Percentiles rank a stretch among this genome's conserved stretches.
phyloP scores from a whole-genome alignment of 2,888 invertebrate genomes.

The Horisme vitalbata region DNA sequence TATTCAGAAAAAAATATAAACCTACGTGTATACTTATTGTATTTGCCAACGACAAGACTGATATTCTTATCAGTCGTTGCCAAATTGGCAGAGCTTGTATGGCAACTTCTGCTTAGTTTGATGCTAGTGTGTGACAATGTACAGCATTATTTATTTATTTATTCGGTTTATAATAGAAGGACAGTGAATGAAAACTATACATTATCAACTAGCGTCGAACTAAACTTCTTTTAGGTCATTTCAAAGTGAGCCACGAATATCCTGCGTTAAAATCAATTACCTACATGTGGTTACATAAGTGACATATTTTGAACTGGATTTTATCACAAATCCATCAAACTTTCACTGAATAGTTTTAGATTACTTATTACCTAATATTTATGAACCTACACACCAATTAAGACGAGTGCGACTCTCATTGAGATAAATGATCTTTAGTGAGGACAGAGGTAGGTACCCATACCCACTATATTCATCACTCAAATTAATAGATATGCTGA shows the following conservation, averaged over 20 bases:
- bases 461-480: too few species aligned
- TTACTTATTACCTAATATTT: conserved; percentile 12
- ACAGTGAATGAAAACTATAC: conserved; percentile 2
- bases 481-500: not conserved
- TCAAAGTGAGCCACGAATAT: not conserved
- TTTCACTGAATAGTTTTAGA: conserved; percentile 17
- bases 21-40: too few species aligned
- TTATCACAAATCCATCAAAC: conserved; percentile 17
- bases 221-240: not conserved
- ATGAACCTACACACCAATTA: conserved; percentile 8
- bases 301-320: conserved; percentile 10
- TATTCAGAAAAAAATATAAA: too few species aligned
- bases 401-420: conserved; percentile 4
- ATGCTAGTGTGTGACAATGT: too few species aligned
- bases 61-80: too few species aligned
- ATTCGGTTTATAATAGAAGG: too few species aligned
- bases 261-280: conserved; percentile 6
- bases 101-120: too few species aligned
- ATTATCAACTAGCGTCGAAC: not conserved
- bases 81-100: too few species aligned
- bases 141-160: too few species aligned
- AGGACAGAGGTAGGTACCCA: not conserved
- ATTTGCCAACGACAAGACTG: too few species aligned
- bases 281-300: conserved; percentile 6
- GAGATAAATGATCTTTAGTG: conserved; percentile 1